Conservation (phyloP, 2,797 vertebrate genomes). For the Heterohyrax brucei region DNA sequence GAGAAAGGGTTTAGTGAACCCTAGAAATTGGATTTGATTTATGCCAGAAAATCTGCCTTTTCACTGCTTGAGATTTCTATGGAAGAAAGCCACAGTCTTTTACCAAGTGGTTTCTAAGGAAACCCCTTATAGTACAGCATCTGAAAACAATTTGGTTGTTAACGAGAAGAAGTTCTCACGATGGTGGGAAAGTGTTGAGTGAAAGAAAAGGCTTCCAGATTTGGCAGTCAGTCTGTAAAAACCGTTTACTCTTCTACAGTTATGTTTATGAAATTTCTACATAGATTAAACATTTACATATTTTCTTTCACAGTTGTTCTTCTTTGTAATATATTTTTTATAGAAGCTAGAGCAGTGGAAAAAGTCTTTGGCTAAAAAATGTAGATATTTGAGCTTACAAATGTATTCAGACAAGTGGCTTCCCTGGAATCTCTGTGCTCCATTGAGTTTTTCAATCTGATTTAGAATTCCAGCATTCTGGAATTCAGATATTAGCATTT, state of each 20-base stretch:
- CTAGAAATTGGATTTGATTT: slow-evolving; percentile 94
- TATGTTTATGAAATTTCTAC: slow-evolving; percentile 88
- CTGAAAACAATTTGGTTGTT: slow-evolving; percentile 95
- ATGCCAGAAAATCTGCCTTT: slow-evolving; percentile 94
- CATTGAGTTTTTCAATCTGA: slow-evolving; percentile 68
- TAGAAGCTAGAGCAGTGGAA: slow-evolving; percentile 59
- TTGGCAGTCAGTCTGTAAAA: slow-evolving; percentile 88
- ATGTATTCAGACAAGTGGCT: slow-evolving; percentile 67
- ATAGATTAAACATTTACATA: slow-evolving; percentile 71
- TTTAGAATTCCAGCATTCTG: slow-evolving; percentile 67
- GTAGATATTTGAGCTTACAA: slow-evolving; percentile 77
- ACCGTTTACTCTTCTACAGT: slow-evolving; percentile 86
- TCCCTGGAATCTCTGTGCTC: slow-evolving; percentile 38
- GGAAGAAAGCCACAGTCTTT: slow-evolving; percentile 93
- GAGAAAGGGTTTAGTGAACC: slow-evolving; percentile 95
- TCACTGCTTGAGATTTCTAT: slow-evolving; percentile 93
- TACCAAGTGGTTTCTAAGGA: slow-evolving; percentile 94
- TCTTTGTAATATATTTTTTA: slow-evolving; percentile 54
- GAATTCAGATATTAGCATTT: slow-evolving; percentile 36
- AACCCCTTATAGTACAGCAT: slow-evolving; percentile 93
- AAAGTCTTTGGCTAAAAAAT: slow-evolving; percentile 57
- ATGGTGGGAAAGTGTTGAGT: slow-evolving; percentile 94
- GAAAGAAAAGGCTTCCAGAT: slow-evolving; percentile 91
- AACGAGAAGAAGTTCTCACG: slow-evolving; percentile 94
- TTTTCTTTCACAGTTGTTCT: slow-evolving; percentile 70